phyloP scores from a whole-genome alignment of 2,888 invertebrate genomes.

The Augochlorella aurata region DNA sequence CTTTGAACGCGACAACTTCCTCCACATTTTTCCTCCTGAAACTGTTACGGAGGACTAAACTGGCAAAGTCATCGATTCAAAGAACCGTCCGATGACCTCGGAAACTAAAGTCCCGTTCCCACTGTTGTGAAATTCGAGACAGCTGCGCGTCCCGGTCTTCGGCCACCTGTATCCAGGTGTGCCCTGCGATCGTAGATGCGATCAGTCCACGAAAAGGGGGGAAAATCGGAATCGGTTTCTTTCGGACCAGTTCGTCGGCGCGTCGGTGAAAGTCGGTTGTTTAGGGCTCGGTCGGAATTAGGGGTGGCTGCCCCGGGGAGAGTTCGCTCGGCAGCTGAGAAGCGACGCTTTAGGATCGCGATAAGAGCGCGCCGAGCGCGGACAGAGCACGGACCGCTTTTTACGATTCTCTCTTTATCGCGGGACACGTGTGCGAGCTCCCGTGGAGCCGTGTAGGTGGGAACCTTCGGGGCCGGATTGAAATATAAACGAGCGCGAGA shows the following conservation, averaged over 20 bases:
- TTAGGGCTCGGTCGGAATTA: not conserved
- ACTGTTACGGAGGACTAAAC: too few relatives aligned
- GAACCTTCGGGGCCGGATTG: slow-evolving; percentile 27
- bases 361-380: not conserved
- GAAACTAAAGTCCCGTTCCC: not conserved
- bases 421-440: not conserved
- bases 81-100: not conserved
- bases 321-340: slow-evolving; percentile 13
- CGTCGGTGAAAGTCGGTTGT: not conserved
- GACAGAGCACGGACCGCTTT: too few relatives aligned
- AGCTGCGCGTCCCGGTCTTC: slow-evolving; percentile 72
- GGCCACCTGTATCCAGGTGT: slow-evolving; percentile 78
- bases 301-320: not conserved
- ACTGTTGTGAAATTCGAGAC: slow-evolving; percentile 59
- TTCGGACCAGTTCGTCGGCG: not conserved
- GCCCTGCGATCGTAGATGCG: slow-evolving; percentile 51
- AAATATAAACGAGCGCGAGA: slow-evolving; percentile 32
- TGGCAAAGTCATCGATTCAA: too few relatives aligned
- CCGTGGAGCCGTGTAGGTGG: not conserved
- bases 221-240: slow-evolving; percentile 35
- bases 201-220: slow-evolving; percentile 26
- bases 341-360: not conserved
- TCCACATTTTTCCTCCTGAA: too few relatives aligned
- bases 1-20: too few relatives aligned
- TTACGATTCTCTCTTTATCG: slow-evolving; percentile 12